Evolutionary conservation across 2,113 vertebrate species (phyloP).

Genomic region (Ciconia stormi): DNA sequence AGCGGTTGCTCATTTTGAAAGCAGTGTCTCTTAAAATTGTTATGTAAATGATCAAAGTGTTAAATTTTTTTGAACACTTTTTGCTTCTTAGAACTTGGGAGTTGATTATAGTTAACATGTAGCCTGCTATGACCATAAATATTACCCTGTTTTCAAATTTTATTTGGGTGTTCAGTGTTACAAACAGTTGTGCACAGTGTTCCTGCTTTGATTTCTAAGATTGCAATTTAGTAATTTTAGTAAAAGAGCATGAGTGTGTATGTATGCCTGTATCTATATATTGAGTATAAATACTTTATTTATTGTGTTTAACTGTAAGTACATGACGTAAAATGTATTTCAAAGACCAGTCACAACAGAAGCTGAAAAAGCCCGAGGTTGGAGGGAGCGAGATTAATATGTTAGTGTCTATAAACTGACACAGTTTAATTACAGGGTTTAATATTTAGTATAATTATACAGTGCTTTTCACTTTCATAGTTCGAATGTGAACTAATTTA

Average conservation of each 20-base stretch:
- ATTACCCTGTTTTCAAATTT: background rate
- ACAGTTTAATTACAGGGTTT: slow-evolving; percentile 13
- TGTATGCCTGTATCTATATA: background rate
- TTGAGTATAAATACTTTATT: background rate
- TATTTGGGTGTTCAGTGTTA: background rate
- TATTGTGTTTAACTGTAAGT: background rate
- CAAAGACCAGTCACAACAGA: background rate
- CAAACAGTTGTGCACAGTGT: background rate
- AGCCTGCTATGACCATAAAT: background rate
- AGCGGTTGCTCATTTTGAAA: background rate
- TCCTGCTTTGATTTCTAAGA: background rate
- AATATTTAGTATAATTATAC: background rate
- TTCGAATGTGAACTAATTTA: background rate
- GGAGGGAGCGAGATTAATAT: background rate
- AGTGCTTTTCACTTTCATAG: background rate
- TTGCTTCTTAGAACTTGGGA: background rate
- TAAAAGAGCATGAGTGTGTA: background rate
- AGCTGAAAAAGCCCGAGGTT: background rate
- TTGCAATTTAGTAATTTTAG: background rate
- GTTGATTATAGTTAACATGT: background rate
- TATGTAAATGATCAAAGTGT: background rate
- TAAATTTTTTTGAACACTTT: background rate
- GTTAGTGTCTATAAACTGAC: background rate
- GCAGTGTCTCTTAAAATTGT: background rate
- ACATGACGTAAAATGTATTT: background rate